A percentile compares a stretch with the other conserved stretches of the same genome.
These are phyloP conservation scores for Camponotus pennsylvanicus DNA, from an alignment of 1,140 invertebrate species.

Conservation along the genomic window DNA sequence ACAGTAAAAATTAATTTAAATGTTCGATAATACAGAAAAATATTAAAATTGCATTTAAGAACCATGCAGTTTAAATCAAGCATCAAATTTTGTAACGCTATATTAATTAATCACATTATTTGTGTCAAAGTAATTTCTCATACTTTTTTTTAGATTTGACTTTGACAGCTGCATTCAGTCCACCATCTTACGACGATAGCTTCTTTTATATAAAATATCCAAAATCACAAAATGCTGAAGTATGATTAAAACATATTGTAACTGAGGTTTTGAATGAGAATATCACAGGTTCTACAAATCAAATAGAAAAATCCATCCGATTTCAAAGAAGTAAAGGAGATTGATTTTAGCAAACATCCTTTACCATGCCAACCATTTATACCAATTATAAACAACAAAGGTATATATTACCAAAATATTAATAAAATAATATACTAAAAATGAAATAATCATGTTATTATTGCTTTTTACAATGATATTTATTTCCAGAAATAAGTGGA, in stretches of 20 bases:
- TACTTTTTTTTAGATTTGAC: slow-evolving; percentile 88
- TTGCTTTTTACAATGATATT: slow-evolving; percentile 70
- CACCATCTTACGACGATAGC: slow-evolving; percentile 90
- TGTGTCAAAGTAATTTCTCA: slow-evolving; percentile 65
- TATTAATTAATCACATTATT: background rate
- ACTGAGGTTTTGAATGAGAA: slow-evolving; percentile 78
- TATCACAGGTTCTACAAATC: slow-evolving; percentile 64
- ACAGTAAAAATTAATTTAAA: background rate
- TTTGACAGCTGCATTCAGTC: slow-evolving; percentile 89
- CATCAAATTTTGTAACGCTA: background rate
- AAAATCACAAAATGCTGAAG: slow-evolving; percentile 75
- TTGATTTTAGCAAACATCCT: slow-evolving; percentile 89
- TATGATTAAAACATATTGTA: slow-evolving; percentile 76
- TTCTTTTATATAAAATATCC: slow-evolving; percentile 90
- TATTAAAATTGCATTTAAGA: no score
- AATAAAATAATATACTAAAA: no score
- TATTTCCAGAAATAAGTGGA: slow-evolving; percentile 40
- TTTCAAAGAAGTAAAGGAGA: slow-evolving; percentile 79
- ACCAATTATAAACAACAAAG: slow-evolving; percentile 73
- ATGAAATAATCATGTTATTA: background rate
- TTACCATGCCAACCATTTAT: slow-evolving; percentile 89
- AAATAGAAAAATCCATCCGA: slow-evolving; percentile 67
- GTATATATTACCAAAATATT: slow-evolving; percentile 69
- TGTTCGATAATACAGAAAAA: background rate
- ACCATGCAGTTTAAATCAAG: no score